Evolutionary conservation across 2,113 vertebrate genomes (phyloP).

Genomic region (Sciurus niger): DNA sequence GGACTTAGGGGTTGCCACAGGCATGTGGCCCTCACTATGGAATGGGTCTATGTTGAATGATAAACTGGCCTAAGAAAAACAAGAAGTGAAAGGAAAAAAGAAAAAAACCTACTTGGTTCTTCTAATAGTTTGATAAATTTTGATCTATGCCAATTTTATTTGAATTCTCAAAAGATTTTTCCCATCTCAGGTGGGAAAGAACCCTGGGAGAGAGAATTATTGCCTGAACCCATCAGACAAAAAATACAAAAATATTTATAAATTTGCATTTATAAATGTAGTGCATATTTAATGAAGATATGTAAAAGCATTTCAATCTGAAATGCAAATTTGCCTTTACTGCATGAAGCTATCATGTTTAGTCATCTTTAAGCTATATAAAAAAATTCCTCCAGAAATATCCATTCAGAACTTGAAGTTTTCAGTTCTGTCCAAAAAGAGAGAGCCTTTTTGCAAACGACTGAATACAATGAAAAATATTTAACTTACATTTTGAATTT

Average conservation of each 20-base stretch:
- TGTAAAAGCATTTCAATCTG: constrained; percentile 53
- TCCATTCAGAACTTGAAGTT: background rate
- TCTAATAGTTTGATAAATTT: constrained; percentile 27
- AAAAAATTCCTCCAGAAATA: background rate
- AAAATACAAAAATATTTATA: constrained; percentile 43
- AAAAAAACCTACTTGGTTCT: background rate
- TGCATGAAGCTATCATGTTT: constrained; percentile 34
- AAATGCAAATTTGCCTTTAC: constrained; percentile 32
- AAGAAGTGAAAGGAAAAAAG: background rate
- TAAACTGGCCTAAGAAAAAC: background rate
- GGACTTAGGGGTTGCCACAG: background rate
- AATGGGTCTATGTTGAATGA: background rate
- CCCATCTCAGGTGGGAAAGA: background rate
- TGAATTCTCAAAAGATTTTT: constrained; percentile 48
- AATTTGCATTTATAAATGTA: constrained; percentile 56
- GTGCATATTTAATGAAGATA: constrained; percentile 33
- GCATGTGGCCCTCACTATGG: background rate
- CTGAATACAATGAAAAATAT: constrained; percentile 58
- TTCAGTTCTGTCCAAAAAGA: constrained; percentile 5
- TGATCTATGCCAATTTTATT: background rate
- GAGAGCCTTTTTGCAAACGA: constrained; percentile 9
- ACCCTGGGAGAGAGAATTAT: background rate
- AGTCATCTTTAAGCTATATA: constrained; percentile 18
- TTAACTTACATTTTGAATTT: constrained; percentile 63
- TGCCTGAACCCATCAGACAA: constrained; percentile 2